phyloP scores from a whole-genome alignment of 1,140 invertebrate species.

The Octopus bimaculoides region DNA sequence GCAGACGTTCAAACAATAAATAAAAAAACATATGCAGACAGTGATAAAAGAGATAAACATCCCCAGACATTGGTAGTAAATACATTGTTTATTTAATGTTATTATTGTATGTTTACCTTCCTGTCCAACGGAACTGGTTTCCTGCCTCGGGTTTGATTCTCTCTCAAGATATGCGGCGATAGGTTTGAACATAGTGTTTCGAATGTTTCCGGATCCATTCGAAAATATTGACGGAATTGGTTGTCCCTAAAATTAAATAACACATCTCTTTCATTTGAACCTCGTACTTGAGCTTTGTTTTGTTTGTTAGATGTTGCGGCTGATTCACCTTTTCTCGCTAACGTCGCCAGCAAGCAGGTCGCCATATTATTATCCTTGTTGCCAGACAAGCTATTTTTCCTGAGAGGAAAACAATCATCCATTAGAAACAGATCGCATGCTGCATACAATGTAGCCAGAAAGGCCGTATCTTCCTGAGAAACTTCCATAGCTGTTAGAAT shows the following conservation, averaged over 20 bases:
- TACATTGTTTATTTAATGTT: background rate
- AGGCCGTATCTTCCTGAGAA: no score
- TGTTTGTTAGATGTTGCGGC: background rate
- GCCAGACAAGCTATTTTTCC: background rate
- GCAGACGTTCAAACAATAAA: no score
- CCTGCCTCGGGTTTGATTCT: slow-evolving; percentile 16
- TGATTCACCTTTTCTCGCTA: background rate
- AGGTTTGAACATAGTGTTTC: background rate
- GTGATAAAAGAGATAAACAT: no score
- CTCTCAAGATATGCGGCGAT: background rate
- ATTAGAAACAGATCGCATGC: slow-evolving; percentile 2
- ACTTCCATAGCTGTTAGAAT: no score
- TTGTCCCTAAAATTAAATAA: background rate
- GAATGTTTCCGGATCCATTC: background rate
- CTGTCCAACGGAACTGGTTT: slow-evolving; percentile 23
- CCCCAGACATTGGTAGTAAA: no score
- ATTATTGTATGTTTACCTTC: background rate
- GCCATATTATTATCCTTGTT: background rate
- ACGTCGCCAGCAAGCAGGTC: background rate
- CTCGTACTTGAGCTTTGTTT: background rate
- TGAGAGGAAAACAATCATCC: background rate
- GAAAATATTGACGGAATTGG: background rate
- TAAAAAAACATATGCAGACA: no score
- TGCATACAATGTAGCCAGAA: background rate
- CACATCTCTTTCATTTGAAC: background rate